Conservation (phyloP, 2,888 invertebrate genomes). For the Sinohyriopsis cumingii region DNA sequence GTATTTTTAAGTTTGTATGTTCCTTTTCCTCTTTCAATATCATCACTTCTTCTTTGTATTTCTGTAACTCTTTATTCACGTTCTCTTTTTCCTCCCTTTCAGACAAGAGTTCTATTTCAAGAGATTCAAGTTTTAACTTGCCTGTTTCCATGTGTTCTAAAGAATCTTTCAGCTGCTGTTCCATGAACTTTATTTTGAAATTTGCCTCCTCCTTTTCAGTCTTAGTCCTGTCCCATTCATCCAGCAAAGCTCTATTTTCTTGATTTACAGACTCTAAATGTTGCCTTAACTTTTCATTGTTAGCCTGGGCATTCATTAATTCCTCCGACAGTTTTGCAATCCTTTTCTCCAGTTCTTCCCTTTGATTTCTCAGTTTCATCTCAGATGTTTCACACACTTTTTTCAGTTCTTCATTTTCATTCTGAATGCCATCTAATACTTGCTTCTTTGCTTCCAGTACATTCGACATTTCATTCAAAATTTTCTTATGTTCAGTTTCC, state of each 20-base stretch:
- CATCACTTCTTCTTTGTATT: constrained; percentile 10
- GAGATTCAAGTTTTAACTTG: constrained; percentile 1
- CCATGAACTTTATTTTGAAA: neutral
- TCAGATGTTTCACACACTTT: constrained; percentile 11
- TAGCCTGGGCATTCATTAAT: constrained; percentile 6
- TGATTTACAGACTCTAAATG: constrained; percentile 1
- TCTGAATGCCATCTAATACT: constrained; percentile 7
- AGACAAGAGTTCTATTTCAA: no score
- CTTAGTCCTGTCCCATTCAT: constrained; percentile 2
- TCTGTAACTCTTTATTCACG: constrained; percentile 3
- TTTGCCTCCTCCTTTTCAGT: constrained; percentile 3
- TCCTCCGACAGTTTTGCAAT: constrained; percentile 12
- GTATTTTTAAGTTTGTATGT: neutral
- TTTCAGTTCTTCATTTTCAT: constrained; percentile 17
- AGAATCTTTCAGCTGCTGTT: neutral
- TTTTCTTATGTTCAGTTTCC: constrained; percentile 7
- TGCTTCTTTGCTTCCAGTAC: constrained; percentile 12
- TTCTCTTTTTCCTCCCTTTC: constrained; percentile 3
- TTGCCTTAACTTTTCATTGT: constrained; percentile 4
- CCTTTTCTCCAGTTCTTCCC: constrained; percentile 15
- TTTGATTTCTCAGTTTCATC: constrained; percentile 12
- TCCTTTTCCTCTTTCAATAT: constrained; percentile 5
- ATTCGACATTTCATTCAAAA: constrained; percentile 4
- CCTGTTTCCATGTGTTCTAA: constrained; percentile 1
- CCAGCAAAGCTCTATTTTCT: neutral